Evolutionary conservation across 2,888 invertebrate species (phyloP).

Genomic region (Caenorhabditis macrosperma): DNA sequence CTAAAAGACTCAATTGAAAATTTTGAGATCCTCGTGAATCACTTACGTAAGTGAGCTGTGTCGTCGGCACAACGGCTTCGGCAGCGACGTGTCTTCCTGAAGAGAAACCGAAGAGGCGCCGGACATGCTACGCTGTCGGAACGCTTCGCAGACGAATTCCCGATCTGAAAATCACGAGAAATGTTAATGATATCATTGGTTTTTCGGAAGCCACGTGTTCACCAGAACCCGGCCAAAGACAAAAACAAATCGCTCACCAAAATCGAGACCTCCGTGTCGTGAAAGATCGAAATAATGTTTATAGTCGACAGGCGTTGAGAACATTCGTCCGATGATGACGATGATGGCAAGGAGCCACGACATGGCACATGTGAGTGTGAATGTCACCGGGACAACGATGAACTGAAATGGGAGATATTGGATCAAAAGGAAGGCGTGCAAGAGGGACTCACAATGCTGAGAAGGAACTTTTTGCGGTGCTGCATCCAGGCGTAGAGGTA

Average conservation of each 20-base stretch:
- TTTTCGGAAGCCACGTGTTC: not conserved
- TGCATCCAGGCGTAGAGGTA: constrained; percentile 79
- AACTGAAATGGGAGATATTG: constrained; percentile 61
- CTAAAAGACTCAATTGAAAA: constrained; percentile 24
- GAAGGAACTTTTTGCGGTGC: constrained; percentile 78
- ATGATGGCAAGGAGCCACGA: constrained; percentile 74
- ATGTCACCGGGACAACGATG: constrained; percentile 76
- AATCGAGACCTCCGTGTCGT: constrained; percentile 45
- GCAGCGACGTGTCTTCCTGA: constrained; percentile 62
- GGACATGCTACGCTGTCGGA: constrained; percentile 64
- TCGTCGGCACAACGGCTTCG: constrained; percentile 76
- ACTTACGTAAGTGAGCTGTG: constrained; percentile 65
- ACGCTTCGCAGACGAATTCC: constrained; percentile 31
- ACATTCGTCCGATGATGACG: constrained; percentile 73
- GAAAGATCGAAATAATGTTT: constrained; percentile 62
- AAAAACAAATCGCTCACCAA: constrained; percentile 23
- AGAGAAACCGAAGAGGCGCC: constrained; percentile 61
- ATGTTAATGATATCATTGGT: not conserved
- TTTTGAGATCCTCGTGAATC: too few species aligned
- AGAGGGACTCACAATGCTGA: constrained; percentile 71
- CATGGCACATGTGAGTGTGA: constrained; percentile 73
- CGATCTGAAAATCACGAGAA: constrained; percentile 34
- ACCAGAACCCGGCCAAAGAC: not conserved
- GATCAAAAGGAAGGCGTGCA: too few species aligned
- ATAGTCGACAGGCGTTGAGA: constrained; percentile 69